phyloP scores from a whole-genome alignment of 2,797 vertebrate species.

The Urocyon cinereoargenteus region DNA sequence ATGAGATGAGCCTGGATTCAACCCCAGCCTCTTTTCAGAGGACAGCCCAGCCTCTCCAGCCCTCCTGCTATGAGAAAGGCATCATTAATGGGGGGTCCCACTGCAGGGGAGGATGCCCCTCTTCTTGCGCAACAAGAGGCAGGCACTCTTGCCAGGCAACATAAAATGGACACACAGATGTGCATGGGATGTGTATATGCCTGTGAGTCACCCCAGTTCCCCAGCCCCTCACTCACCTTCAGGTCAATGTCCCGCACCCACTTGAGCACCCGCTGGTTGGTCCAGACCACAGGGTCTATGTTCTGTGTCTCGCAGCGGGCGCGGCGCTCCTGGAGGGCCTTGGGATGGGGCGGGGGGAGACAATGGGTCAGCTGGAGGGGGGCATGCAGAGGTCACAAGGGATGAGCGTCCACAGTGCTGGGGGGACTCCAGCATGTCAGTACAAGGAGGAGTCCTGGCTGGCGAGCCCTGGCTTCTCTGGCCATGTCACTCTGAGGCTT shows the following conservation, averaged over 20 bases:
- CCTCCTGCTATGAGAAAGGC: neutral
- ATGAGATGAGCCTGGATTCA: neutral
- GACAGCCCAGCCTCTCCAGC: neutral
- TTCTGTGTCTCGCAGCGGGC: slow-evolving; percentile 92
- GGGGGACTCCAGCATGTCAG: accelerated
- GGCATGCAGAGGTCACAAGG: neutral
- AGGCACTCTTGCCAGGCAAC: neutral
- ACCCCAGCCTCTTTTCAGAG: accelerated
- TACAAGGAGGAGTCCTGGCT: neutral
- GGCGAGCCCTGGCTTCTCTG: accelerated
- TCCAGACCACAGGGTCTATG: slow-evolving; percentile 92
- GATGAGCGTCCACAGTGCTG: accelerated
- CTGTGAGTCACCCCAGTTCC: accelerated
- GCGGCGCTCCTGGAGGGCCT: slow-evolving; percentile 92
- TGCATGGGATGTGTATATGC: neutral
- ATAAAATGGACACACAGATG: neutral
- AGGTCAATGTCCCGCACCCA: slow-evolving; percentile 94
- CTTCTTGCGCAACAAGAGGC: neutral
- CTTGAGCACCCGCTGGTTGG: slow-evolving; percentile 92
- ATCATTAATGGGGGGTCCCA: accelerated
- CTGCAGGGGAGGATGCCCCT: accelerated
- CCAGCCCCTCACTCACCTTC: slow-evolving; percentile 89
- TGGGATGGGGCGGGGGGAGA: neutral
- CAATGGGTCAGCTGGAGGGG: neutral
- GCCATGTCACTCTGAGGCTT: accelerated